Conservation (phyloP, 2,888 invertebrate genomes). For the Julus scanicus region DNA sequence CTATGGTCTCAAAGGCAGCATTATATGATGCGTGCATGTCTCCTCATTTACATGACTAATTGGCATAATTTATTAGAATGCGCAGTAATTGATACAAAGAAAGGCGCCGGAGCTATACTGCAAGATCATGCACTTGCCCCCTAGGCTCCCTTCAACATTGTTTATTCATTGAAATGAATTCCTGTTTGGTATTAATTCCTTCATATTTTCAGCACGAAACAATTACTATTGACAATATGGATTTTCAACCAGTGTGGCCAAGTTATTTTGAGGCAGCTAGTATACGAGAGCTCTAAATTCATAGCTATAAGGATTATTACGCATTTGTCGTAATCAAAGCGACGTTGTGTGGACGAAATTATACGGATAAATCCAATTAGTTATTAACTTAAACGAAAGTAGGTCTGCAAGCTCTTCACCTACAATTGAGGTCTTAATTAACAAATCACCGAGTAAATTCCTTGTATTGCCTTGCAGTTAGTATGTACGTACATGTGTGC, state of each 20-base stretch:
- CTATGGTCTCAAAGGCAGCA: not conserved
- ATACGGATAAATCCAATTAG: too few species aligned
- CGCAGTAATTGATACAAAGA: not conserved
- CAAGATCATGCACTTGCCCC: not conserved
- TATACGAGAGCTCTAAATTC: not conserved
- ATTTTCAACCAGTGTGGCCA: not conserved
- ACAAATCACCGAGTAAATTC: too few species aligned
- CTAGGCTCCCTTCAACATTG: not conserved
- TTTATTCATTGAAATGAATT: not conserved
- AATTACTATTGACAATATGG: not conserved
- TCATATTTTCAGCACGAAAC: not conserved
- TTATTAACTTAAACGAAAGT: too few species aligned
- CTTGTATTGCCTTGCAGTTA: too few species aligned
- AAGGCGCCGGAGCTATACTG: not conserved
- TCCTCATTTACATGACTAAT: not conserved
- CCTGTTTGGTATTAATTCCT: not conserved
- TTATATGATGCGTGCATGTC: not conserved
- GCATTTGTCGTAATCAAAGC: not conserved
- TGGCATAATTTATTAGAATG: slow-evolving; percentile 7
- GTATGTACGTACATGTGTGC: too few species aligned
- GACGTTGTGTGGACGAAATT: too few species aligned
- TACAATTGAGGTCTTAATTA: too few species aligned
- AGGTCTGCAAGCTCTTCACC: too few species aligned
- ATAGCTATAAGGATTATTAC: not conserved
- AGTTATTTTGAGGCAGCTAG: not conserved